Conservation (phyloP, 2,113 vertebrate species). For the Hyla sarda region DNA sequence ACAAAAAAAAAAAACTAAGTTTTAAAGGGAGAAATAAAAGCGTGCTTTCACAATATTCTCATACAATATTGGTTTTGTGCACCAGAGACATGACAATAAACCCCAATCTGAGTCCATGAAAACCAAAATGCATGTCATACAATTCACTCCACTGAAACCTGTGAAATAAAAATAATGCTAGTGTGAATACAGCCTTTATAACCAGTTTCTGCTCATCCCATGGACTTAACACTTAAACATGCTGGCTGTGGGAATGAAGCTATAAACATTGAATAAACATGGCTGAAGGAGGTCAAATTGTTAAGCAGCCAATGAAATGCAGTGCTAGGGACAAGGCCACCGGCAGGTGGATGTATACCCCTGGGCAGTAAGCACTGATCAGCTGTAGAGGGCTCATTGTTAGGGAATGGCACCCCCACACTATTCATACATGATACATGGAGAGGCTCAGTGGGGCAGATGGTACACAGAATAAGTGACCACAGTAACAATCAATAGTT, state of each 20-base stretch:
- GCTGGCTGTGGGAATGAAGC: neutral
- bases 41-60: too few relatives aligned
- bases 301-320: neutral
- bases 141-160: too few relatives aligned
- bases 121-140: too few relatives aligned
- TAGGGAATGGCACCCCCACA: neutral
- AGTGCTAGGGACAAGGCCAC: neutral
- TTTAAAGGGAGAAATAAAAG: neutral
- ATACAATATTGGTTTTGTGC: too few relatives aligned
- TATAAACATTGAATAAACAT: neutral
- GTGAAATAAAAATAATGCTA: too few relatives aligned
- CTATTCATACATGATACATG: neutral
- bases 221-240: too few relatives aligned
- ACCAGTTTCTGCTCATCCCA: too few relatives aligned
- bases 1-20: neutral
- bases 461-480: constrained; percentile 19
- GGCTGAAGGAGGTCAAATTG: neutral
- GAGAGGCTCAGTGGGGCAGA: neutral
- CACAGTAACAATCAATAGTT: constrained; percentile 38
- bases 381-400: neutral
- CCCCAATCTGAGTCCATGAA: too few relatives aligned
- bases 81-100: too few relatives aligned
- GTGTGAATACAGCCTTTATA: too few relatives aligned
- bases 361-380: neutral
- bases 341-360: neutral